Percentiles rank a stretch among this genome's conserved stretches.
Evolutionary conservation across 92 coral and sea anemone species (phyloP).

Genomic region (Muricea muricata): DNA sequence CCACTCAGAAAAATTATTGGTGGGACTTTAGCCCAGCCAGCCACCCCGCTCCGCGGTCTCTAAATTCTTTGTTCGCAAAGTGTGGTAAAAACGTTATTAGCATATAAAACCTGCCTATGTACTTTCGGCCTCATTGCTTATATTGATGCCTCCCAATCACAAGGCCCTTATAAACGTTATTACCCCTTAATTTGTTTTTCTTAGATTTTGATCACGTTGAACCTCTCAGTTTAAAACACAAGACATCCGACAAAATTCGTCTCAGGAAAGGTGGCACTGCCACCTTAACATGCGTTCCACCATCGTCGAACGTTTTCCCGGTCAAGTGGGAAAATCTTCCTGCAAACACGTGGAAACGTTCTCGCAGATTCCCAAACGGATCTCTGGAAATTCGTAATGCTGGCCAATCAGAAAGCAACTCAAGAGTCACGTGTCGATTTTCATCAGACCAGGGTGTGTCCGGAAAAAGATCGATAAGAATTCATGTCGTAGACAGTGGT

Average conservation of each 20-base stretch:
- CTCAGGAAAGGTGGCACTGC: constrained; percentile 18
- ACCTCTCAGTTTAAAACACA: neutral
- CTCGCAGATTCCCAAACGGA: neutral
- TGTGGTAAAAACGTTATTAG: too few species aligned
- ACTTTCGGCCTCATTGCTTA: too few species aligned
- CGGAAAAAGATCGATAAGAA: neutral
- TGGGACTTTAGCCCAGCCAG: too few species aligned
- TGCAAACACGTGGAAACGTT: neutral
- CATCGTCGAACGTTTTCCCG: neutral
- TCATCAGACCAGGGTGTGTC: constrained; percentile 2
- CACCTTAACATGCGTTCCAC: neutral
- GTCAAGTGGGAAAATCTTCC: constrained; percentile 6
- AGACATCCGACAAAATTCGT: neutral
- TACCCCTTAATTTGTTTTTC: neutral
- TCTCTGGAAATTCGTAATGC: constrained; percentile 2
- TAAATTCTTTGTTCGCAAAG: too few species aligned
- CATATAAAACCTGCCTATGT: too few species aligned
- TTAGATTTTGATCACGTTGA: constrained; percentile 1
- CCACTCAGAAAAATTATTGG: too few species aligned
- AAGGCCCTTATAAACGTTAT: neutral
- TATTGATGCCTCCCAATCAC: too few species aligned
- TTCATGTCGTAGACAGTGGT: constrained; percentile 3
- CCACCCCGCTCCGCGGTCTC: too few species aligned
- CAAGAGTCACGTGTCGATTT: neutral
- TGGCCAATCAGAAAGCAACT: neutral